Conservation (phyloP, 2,888 invertebrate species). For the Scaptomyza cyrtandrae region DNA sequence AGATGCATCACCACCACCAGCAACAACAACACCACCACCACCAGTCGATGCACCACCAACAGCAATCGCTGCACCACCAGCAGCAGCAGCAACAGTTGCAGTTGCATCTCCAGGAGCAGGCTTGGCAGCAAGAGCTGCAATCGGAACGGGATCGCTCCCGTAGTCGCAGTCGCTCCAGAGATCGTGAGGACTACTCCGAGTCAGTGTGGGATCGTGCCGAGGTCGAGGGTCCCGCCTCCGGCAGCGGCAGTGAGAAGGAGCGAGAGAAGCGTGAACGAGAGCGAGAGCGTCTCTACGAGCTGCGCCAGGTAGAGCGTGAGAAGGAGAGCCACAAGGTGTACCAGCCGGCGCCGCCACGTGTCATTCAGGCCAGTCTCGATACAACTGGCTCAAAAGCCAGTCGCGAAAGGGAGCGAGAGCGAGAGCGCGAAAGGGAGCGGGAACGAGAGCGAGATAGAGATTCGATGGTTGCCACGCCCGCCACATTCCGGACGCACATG, state of each 20-base stretch:
- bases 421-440: conserved; percentile 11
- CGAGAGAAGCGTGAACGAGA: conserved; percentile 84
- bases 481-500: conserved; percentile 91
- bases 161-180: conserved; percentile 84
- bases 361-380: conserved; percentile 67
- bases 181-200: conserved; percentile 84
- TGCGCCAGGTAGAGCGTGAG: conserved; percentile 84
- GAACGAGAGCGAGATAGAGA: conserved; percentile 22
- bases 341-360: conserved; percentile 83
- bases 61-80: conserved; percentile 21
- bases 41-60: conserved; percentile 24
- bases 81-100: conserved; percentile 38
- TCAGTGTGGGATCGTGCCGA: conserved; percentile 85
- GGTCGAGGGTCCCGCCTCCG: conserved; percentile 84
- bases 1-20: conserved; percentile 29
- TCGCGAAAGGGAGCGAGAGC: conserved; percentile 12
- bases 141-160: conserved; percentile 83
- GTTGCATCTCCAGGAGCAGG: conserved; percentile 37
- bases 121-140: conserved; percentile 80
- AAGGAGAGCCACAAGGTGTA: conserved; percentile 84
- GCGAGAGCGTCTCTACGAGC: conserved; percentile 84
- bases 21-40: conserved; percentile 27
- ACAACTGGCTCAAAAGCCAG: conserved; percentile 40
- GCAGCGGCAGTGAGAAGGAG: conserved; percentile 84
- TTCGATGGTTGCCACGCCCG: conserved; percentile 81